Evolutionary conservation across 2,113 vertebrate genomes (phyloP).

Genomic region (Microtus oregoni): DNA sequence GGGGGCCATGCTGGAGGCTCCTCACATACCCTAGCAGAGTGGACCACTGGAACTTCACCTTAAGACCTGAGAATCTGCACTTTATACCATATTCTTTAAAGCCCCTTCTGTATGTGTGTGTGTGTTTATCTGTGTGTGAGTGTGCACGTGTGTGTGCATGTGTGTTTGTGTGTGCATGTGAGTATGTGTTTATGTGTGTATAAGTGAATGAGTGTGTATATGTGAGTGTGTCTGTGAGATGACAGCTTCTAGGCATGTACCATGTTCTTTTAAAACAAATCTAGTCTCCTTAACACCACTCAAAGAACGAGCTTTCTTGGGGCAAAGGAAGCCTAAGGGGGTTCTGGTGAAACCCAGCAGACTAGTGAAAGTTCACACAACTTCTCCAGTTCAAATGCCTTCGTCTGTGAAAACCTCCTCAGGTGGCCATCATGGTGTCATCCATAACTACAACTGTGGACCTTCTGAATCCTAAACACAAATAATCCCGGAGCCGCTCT

Average conservation of each 20-base stretch:
- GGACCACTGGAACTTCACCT: background rate
- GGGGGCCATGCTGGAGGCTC: rapidly evolving
- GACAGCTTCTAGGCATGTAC: background rate
- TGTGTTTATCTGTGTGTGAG: background rate
- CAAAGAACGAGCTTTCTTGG: background rate
- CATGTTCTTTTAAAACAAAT: background rate
- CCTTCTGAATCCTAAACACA: background rate
- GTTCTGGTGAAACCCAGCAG: background rate
- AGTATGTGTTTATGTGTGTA: background rate
- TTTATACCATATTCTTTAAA: rapidly evolving
- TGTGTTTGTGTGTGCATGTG: background rate
- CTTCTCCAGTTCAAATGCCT: background rate
- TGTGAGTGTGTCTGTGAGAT: background rate
- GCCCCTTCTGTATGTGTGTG: background rate
- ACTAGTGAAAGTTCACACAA: background rate
- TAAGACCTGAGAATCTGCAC: background rate
- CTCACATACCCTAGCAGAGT: background rate
- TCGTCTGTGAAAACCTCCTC: background rate
- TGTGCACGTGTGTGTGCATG: background rate
- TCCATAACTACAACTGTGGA: background rate
- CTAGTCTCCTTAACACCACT: background rate
- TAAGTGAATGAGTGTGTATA: background rate
- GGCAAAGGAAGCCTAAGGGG: background rate
- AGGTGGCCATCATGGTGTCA: rapidly evolving
- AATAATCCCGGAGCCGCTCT: background rate